Conservation (phyloP, 1,140 invertebrate species). For the Homalodisca vitripennis region DNA sequence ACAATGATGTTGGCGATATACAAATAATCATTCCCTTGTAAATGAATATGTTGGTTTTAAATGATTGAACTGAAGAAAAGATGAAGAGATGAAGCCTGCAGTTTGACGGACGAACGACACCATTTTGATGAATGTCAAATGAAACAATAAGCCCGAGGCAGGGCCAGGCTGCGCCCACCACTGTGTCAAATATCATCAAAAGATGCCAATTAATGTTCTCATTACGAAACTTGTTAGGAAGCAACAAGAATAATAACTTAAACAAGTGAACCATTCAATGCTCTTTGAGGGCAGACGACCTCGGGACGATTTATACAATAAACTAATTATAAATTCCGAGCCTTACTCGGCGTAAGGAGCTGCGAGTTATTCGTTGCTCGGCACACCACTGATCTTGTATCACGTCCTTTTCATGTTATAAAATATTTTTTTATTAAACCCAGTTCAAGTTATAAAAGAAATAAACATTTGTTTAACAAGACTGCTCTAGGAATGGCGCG, state of each 20-base stretch:
- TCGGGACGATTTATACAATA: slow-evolving; percentile 7
- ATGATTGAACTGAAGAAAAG: too few relatives aligned
- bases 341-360: background rate
- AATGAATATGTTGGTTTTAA: too few relatives aligned
- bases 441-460: background rate
- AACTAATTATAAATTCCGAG: slow-evolving; percentile 7
- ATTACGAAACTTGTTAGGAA: slow-evolving; percentile 12
- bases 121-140: background rate
- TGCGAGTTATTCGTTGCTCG: background rate
- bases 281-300: slow-evolving; percentile 2
- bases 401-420: background rate
- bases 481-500: background rate
- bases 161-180: background rate
- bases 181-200: background rate
- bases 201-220: slow-evolving; percentile 16
- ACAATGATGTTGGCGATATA: too few relatives aligned
- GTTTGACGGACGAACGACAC: too few relatives aligned
- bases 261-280: slow-evolving; percentile 1
- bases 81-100: too few relatives aligned
- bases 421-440: background rate
- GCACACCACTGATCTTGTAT: background rate
- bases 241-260: background rate
- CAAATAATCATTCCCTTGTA: too few relatives aligned
- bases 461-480: background rate
- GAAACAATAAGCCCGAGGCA: background rate